Evolutionary conservation across 2,797 vertebrate species (phyloP), one percentile per base, ranked within the genome.

Genomic region (Molossus alvarezi): DNA sequence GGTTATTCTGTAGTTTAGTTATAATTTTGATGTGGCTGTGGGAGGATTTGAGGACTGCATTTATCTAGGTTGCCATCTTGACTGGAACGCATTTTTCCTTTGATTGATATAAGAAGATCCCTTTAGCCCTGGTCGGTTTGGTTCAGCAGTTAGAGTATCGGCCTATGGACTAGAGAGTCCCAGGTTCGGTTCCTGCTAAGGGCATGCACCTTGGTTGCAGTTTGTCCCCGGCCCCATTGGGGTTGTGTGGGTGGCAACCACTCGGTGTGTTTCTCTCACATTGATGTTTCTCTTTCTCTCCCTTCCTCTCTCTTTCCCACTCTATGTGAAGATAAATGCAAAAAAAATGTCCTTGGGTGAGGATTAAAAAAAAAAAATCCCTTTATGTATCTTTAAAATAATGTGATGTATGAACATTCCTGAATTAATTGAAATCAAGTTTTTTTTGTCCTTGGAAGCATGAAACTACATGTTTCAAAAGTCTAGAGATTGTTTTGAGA

Each of bases 381-480:
- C 45, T 67, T 65, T 57, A 6, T 65, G 33, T 94, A 87, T 73
- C n/a, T 95, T 91, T 57, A 77, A 91, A 94, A 82, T 84, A 9
- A 94, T 92, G 64, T 87, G 15, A n/a, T 82, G 41, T 84, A 87
- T 91, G 58, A 91, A 60, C 33, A 96, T 51, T 94, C 64, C 65
- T 89, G 2, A 29, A 86, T 21, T 80, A 29, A 94, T 75, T 79
- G 13, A 92, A 37, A 25, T 88, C 29, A 95, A 81, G 27, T 37
- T 89, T 41, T 89, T 41, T 92, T 79, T 96, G 58, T 45, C 7
- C 71, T 83, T 91, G 48, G 60, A 7, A 88, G 37, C 20, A 88
- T 94, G 60, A 91, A 89, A 96, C 75, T 71, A 11, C 25, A 23
- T 83, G 11, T 91, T 87, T 89, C 45, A 89, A 92, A 92, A 90